phyloP scores from a whole-genome alignment of 2,797 vertebrate species.

The Manis pentadactyla region DNA sequence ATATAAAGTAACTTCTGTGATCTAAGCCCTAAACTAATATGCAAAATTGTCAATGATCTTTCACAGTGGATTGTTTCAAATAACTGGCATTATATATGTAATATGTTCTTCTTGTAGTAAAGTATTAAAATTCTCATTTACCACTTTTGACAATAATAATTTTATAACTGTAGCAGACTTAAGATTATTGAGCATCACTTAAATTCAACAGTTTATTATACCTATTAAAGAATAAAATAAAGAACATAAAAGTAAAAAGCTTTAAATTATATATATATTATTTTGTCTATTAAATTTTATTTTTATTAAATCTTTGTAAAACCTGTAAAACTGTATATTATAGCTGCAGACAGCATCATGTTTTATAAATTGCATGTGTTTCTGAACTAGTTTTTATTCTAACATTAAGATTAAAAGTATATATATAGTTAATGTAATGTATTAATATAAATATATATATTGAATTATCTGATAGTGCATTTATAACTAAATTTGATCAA shows the following conservation, averaged over 20 bases:
- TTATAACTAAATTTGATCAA: background rate
- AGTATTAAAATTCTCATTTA: background rate
- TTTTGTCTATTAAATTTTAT: background rate
- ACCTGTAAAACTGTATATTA: background rate
- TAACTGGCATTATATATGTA: background rate
- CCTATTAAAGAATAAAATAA: background rate
- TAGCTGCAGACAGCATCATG: background rate
- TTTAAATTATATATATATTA: background rate
- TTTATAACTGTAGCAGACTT: background rate
- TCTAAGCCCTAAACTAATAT: background rate
- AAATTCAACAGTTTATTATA: background rate
- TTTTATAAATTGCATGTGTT: background rate
- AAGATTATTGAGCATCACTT: background rate
- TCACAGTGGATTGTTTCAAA: background rate
- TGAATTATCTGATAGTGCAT: background rate
- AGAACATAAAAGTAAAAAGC: background rate
- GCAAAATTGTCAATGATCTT: background rate
- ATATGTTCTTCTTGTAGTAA: background rate
- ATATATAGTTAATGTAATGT: too few relatives aligned
- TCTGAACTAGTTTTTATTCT: background rate
- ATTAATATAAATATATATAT: too few relatives aligned
- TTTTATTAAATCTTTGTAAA: background rate
- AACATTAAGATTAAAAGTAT: too few relatives aligned
- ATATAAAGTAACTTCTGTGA: background rate
- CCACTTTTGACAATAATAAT: background rate